These are phyloP conservation scores for Lamellibrachia columna DNA, from an alignment of 2,888 invertebrate species.

Conservation along the genomic window DNA sequence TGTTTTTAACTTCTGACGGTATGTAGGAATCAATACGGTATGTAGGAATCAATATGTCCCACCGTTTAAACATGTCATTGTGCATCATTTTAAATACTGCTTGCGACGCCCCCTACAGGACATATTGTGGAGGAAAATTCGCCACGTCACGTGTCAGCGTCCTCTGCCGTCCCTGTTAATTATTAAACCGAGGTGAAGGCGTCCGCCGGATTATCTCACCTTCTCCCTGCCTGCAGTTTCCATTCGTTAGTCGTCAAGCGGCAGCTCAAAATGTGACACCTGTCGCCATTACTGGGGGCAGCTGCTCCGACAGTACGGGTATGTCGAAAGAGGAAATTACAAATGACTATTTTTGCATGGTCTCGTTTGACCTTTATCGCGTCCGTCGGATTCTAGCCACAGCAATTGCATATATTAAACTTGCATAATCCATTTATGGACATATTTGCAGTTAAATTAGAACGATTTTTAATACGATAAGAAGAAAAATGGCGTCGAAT, in stretches of 20 bases:
- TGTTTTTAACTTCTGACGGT: too few relatives aligned
- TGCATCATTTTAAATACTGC: background rate
- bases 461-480: background rate
- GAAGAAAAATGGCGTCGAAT: background rate
- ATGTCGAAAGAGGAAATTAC: constrained; percentile 11
- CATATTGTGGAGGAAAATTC: background rate
- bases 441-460: background rate
- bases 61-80: too few relatives aligned
- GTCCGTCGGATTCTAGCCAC: background rate
- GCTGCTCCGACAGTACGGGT: background rate
- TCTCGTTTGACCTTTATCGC: background rate
- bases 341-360: background rate
- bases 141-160: background rate
- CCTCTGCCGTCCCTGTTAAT: background rate
- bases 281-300: background rate
- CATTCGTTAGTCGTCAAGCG: background rate
- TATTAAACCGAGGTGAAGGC: background rate
- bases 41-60: too few relatives aligned
- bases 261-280: background rate
- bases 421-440: background rate
- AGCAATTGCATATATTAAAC: background rate
- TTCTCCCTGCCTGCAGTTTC: background rate
- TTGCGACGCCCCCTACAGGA: background rate
- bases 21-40: too few relatives aligned
- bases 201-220: background rate